These are phyloP conservation scores for Rhopalosiphum padi DNA, from an alignment of 1,140 invertebrate species.

Conservation along the genomic window DNA sequence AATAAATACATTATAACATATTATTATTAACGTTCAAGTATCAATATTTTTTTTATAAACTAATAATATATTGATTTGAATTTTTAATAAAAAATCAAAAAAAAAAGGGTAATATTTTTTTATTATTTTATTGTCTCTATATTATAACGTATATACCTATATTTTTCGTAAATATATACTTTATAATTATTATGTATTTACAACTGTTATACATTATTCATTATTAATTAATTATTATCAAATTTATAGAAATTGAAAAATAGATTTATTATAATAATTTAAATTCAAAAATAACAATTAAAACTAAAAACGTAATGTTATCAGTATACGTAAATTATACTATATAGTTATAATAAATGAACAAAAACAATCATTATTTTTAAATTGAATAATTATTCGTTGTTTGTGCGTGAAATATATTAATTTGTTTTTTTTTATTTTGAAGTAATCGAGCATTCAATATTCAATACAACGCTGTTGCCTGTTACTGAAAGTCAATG, in stretches of 20 bases:
- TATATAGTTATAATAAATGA: neutral
- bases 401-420: neutral
- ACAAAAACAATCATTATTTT: neutral
- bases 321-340: too few species aligned
- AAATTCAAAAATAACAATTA: neutral
- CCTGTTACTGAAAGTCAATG: neutral
- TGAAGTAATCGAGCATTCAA: neutral
- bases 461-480: neutral
- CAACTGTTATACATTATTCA: too few species aligned
- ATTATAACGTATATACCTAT: too few species aligned
- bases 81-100: neutral
- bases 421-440: neutral
- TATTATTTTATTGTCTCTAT: neutral
- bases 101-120: neutral
- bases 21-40: neutral
- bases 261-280: neutral
- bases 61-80: neutral
- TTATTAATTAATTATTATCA: neutral
- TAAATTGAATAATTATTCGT: neutral
- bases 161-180: too few species aligned
- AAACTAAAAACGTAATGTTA: neutral
- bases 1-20: neutral
- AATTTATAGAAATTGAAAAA: too few species aligned
- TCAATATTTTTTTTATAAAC: too few species aligned
- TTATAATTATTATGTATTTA: too few species aligned